Conservation (phyloP, 2,888 invertebrate genomes). For the Gibbula magus region DNA sequence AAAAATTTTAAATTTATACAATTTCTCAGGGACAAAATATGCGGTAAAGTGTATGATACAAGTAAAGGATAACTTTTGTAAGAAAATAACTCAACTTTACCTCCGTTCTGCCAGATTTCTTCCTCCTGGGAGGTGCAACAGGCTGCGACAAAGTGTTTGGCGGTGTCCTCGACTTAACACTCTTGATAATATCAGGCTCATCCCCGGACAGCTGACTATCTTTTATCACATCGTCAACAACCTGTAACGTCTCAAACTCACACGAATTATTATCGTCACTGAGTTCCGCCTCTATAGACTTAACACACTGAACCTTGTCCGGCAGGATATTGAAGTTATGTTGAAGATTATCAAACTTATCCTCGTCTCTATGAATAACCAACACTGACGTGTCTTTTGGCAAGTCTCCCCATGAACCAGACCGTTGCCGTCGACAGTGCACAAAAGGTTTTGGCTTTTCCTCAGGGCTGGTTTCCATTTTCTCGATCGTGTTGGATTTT, state of each 20-base stretch:
- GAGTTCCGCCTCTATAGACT: conserved; percentile 34
- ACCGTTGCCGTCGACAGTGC: conserved; percentile 39
- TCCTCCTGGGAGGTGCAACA: conserved; percentile 65
- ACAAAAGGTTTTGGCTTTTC: not conserved
- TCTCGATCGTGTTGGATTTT: conserved; percentile 49
- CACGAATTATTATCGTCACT: conserved; percentile 6
- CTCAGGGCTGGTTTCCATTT: conserved; percentile 43
- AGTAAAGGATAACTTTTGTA: not conserved
- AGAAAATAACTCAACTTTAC: conserved; percentile 17
- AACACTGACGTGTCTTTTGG: conserved; percentile 38
- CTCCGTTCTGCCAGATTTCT: conserved; percentile 41
- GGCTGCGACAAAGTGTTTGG: conserved; percentile 55
- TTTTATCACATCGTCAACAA: conserved; percentile 59
- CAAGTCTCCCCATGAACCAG: conserved; percentile 48
- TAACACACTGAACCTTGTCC: conserved; percentile 41
- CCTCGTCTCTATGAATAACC: not conserved
- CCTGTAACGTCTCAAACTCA: conserved; percentile 16
- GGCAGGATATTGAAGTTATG: not conserved
- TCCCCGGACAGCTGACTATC: conserved; percentile 53
- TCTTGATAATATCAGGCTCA: conserved; percentile 94
- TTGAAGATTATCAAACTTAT: not conserved
- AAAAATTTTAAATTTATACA: not conserved
- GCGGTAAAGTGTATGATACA: not conserved
- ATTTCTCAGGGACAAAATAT: not conserved
- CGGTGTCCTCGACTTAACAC: conserved; percentile 81